Base-by-base conservation (phyloP, 1,140 invertebrate genomes). In the Semibalanus balanoides region DNA sequence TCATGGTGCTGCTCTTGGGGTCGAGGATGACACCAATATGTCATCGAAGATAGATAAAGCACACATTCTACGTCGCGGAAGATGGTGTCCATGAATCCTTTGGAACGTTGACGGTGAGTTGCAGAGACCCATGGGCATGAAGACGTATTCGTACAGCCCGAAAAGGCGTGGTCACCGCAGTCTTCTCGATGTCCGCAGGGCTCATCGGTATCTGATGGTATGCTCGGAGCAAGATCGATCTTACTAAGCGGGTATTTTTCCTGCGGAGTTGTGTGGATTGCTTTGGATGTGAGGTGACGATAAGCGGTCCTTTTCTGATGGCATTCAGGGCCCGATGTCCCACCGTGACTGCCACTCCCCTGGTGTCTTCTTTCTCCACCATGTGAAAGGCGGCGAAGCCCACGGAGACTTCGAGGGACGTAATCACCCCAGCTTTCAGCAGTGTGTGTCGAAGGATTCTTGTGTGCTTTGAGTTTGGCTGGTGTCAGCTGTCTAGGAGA, bases 61-160 rank as follows among this genome's bases (percentile, higher is more conserved):
- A 70, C 69, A n/a, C 25, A 70, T 25, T 70, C 25, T 22, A 70
- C 25, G 69, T 70, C 28, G 25, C 25, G 25, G 69, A 70, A 70
- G 25, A 70, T n/a, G 28, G 43, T 28, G 28, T 76, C 76, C 74
- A 76, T 75, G 40, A n/a, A 31, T 71, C 27, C 76, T 29, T 28
- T 76, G 76, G 51, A 76, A 76, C n/a, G 76, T 76, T 28, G 64
- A 28, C 1, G 43, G 35, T n/a, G 76, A 51, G 76, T 76, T 76
- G 27, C 35, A 70, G 22, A 76, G 72, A 30, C 76, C n/a, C n/a
- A 31, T 71, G 0, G 76, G 76, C 76, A 76, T 76, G 25, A 7
- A 73, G 9, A 75, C 1, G 29, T 72, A 76, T 40, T 76, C 64
- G 74, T 74, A 76, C 9, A 76, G 40, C 71, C 76, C n/a, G n/a